phyloP scores from a whole-genome alignment of 1,140 invertebrate genomes.

The Hydropsyche tenuis region DNA sequence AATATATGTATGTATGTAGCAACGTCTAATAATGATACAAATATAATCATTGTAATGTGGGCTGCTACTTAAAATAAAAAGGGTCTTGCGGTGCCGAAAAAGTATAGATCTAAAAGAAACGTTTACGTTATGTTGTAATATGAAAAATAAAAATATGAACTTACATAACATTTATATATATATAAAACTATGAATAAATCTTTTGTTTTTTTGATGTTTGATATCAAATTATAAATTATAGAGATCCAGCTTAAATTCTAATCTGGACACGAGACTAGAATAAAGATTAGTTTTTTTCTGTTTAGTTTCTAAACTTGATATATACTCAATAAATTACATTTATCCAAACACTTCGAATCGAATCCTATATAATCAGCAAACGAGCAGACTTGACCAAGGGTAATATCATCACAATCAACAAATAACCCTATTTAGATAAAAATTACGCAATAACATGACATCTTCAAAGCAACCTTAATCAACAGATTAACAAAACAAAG shows the following conservation, averaged over 20 bases:
- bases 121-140: background rate
- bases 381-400: constrained; percentile 15
- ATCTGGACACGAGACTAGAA: constrained; percentile 27
- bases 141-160: background rate
- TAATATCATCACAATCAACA: constrained; percentile 5
- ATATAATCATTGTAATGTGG: background rate
- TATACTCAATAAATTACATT: constrained; percentile 18
- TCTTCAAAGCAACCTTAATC: background rate
- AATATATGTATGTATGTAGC: constrained; percentile 1
- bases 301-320: constrained; percentile 11
- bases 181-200: constrained; percentile 6
- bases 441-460: background rate
- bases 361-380: background rate
- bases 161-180: background rate
- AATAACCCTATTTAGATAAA: background rate
- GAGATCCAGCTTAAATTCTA: constrained; percentile 17
- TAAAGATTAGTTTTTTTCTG: constrained; percentile 25
- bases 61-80: no score
- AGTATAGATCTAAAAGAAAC: background rate
- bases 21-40: background rate
- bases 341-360: background rate
- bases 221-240: constrained; percentile 24
- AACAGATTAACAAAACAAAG: constrained; percentile 17
- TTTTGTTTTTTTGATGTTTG: background rate
- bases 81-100: background rate